Percentiles rank a stretch among this genome's conserved stretches.
These are phyloP conservation scores for Entomobrya multifasciata DNA, from an alignment of 2,888 invertebrate genomes.

Conservation along the genomic window DNA sequence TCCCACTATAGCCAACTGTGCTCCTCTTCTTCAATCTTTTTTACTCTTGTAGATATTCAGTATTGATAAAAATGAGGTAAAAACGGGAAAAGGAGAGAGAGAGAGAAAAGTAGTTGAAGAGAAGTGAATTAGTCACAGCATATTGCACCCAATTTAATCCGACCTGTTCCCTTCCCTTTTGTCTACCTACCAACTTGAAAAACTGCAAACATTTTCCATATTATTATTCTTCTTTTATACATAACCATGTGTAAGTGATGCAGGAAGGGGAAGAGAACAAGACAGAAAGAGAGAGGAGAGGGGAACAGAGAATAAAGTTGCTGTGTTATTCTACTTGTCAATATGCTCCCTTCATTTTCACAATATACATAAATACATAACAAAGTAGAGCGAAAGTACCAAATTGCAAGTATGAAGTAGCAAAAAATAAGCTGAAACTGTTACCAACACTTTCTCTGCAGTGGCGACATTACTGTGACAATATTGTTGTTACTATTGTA, in stretches of 20 bases:
- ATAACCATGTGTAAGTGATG: constrained; percentile 1
- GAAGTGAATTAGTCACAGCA: constrained; percentile 69
- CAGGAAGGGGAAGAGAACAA: not conserved
- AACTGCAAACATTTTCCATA: constrained; percentile 56
- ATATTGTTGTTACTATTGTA: no score
- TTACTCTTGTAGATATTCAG: not conserved
- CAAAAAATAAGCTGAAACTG: constrained; percentile 23
- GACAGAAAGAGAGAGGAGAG: not conserved
- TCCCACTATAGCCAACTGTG: not conserved
- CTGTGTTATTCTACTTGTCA: constrained; percentile 15
- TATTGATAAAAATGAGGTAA: constrained; percentile 19
- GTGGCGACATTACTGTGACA: no score
- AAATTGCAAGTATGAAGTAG: not conserved
- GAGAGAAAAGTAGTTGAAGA: constrained; percentile 47
- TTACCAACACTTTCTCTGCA: no score
- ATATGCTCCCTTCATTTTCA: no score
- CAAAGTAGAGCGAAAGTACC: no score
- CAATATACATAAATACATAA: constrained; percentile 7
- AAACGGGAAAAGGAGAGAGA: constrained; percentile 22
- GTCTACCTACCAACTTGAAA: constrained; percentile 32
- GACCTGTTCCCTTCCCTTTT: constrained; percentile 57
- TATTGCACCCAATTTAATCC: constrained; percentile 71
- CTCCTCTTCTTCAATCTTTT: not conserved
- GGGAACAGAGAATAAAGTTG: not conserved
- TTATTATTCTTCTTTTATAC: constrained; percentile 28